Conservation (phyloP, 2,113 vertebrate genomes). For the Thermophis baileyi region DNA sequence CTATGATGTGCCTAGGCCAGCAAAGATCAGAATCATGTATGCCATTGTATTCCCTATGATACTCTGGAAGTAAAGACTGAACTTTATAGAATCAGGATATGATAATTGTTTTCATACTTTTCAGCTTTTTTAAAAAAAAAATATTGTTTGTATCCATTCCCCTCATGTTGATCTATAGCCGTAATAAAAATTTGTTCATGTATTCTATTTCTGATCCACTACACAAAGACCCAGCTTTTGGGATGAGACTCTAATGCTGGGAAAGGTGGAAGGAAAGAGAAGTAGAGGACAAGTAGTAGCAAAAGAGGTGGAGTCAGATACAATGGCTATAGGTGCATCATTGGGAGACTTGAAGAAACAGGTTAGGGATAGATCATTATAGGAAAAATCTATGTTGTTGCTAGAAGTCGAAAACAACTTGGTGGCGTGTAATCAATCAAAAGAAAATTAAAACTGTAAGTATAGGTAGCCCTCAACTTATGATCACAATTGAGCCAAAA, state of each 20-base stretch:
- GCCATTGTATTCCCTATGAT: not conserved
- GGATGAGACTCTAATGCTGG: not conserved
- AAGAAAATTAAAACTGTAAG: not conserved
- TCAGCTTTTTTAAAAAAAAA: not conserved
- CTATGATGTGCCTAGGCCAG: not conserved
- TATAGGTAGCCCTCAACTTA: not conserved
- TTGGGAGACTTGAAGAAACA: not conserved
- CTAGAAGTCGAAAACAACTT: not conserved
- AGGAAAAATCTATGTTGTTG: not conserved
- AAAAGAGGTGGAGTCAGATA: not conserved
- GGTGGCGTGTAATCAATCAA: not conserved
- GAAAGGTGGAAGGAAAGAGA: not conserved
- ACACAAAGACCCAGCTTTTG: too few relatives aligned
- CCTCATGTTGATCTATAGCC: too few relatives aligned
- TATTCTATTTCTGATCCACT: not conserved
- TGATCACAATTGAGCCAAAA: too few relatives aligned
- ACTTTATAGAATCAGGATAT: not conserved
- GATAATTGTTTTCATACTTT: not conserved
- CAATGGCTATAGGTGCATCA: not conserved
- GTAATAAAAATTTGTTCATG: too few relatives aligned
- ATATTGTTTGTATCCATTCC: too few relatives aligned
- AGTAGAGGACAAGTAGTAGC: not conserved
- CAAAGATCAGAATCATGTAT: not conserved
- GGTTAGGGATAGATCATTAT: not conserved
- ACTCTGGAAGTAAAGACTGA: not conserved